Conservation (phyloP, 2,888 invertebrate genomes). For the Orchesellides sinensis region DNA sequence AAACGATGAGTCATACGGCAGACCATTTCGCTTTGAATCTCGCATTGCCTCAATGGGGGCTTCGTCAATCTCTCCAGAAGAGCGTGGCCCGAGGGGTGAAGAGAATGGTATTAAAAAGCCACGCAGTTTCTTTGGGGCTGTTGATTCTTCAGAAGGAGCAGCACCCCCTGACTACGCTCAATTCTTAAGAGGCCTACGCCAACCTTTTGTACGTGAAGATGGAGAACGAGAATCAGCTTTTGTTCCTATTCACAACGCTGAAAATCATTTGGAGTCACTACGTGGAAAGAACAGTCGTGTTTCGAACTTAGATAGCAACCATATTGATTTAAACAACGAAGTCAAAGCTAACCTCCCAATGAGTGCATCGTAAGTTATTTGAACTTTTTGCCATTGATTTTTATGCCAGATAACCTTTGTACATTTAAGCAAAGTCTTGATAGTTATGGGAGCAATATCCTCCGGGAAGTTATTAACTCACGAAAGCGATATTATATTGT, state of each 20-base stretch:
- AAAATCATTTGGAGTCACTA: constrained; percentile 30
- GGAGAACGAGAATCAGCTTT: constrained; percentile 57
- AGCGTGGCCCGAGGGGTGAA: constrained; percentile 4
- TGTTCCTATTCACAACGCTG: constrained; percentile 56
- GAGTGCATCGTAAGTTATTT: constrained; percentile 33
- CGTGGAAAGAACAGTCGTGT: constrained; percentile 50
- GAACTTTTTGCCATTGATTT: too few species aligned
- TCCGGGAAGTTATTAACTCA: too few species aligned
- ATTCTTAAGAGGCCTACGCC: constrained; percentile 38
- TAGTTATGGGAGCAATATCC: too few species aligned
- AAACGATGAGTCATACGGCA: constrained; percentile 51
- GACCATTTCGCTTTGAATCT: constrained; percentile 31
- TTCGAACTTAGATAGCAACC: constrained; percentile 30
- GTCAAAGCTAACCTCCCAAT: constrained; percentile 7
- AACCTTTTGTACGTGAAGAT: constrained; percentile 37
- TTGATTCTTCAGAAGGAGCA: constrained; percentile 17
- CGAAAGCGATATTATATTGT: too few species aligned
- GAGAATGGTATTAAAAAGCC: constrained; percentile 48
- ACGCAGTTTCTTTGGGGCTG: constrained; percentile 32
- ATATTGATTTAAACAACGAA: constrained; percentile 45
- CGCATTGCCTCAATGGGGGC: constrained; percentile 34
- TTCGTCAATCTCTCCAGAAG: constrained; percentile 39
- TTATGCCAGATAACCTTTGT: too few species aligned
- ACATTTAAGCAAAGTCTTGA: too few species aligned
- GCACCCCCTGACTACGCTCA: constrained; percentile 45